phyloP scores from a whole-genome alignment of 2,797 vertebrate species.

The Delichon dasypus region DNA sequence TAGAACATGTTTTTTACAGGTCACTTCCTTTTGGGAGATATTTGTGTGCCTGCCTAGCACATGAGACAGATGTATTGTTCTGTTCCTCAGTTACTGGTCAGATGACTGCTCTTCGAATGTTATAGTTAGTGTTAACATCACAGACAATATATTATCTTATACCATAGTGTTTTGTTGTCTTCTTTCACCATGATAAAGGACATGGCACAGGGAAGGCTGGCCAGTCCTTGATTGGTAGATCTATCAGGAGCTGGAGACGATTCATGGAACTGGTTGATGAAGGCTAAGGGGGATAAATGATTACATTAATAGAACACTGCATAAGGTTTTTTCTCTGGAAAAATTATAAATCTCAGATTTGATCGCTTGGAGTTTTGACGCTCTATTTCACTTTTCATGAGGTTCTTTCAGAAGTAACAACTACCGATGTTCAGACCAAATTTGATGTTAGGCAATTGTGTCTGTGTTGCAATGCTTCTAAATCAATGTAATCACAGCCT shows the following conservation, averaged over 20 bases:
- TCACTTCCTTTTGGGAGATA: neutral
- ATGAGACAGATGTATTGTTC: neutral
- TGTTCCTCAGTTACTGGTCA: neutral
- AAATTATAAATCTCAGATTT: neutral
- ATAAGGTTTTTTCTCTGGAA: neutral
- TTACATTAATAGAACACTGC: neutral
- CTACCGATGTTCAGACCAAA: neutral
- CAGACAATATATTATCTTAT: neutral
- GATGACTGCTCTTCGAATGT: neutral
- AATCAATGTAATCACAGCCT: neutral
- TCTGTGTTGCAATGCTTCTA: neutral
- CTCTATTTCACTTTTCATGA: neutral
- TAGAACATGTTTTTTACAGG: neutral
- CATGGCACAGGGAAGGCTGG: neutral
- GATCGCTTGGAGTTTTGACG: neutral
- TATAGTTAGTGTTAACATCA: neutral
- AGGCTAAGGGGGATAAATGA: neutral
- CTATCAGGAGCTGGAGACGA: accelerated
- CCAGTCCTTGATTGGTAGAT: neutral
- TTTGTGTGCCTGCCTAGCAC: neutral
- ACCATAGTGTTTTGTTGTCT: neutral
- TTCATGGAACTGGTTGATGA: neutral
- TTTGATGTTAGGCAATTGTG: neutral
- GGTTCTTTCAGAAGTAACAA: neutral
- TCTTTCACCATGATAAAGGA: neutral